Evolutionary conservation across 2,888 invertebrate species (phyloP), one percentile per base, ranked within the genome.

Genomic region (Lasioglossum villosulum): DNA sequence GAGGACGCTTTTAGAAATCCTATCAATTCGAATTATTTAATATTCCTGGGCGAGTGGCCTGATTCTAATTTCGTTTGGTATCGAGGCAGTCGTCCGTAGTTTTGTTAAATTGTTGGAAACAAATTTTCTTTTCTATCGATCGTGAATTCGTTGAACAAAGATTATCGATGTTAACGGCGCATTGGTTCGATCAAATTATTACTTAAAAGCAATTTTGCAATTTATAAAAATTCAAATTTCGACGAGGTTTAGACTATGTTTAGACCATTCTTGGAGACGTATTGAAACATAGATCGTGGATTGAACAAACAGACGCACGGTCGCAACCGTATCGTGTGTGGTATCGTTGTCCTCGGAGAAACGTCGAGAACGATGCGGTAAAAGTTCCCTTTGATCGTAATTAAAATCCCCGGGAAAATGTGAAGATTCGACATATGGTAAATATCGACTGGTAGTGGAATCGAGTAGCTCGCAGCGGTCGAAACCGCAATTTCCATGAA

Each of bases 11-110:
- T 30, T 70, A 14, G 68, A 74, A 74, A 84, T 84, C 78, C 68
- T 74, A 72, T 83, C 83, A n/a, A 27, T 39, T 78, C 19, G 39
- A 52, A 72, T 78, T 83, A 66, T 56, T 63, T 72, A 73, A 68
- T 68, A 30, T 63, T 63, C 63, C 63, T 30, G 30, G 63, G 30
- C 63, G 63, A 30, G 16, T 16, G 63, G 63, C 2, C 30, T 23
- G 23, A 27, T 70, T 30, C 63, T 73, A 82, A 73, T 56, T 76
- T 68, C 52, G 75, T 75, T 68, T 52, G 48, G 48, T 19, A 6
- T 37, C 73, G 34, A 45, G 78, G 45, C 73, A 27, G 14, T 4
- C 27, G n/a, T 12, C n/a, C 27, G 14, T 56, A n/a, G 8, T 56
- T 56, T 3, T n/a, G 6, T 5, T 0, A 48, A 48, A 48, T 48